A percentile compares a stretch with the other conserved stretches of the same genome.
phyloP scores from a whole-genome alignment of 2,113 vertebrate species.

The Ellobius talpinus region DNA sequence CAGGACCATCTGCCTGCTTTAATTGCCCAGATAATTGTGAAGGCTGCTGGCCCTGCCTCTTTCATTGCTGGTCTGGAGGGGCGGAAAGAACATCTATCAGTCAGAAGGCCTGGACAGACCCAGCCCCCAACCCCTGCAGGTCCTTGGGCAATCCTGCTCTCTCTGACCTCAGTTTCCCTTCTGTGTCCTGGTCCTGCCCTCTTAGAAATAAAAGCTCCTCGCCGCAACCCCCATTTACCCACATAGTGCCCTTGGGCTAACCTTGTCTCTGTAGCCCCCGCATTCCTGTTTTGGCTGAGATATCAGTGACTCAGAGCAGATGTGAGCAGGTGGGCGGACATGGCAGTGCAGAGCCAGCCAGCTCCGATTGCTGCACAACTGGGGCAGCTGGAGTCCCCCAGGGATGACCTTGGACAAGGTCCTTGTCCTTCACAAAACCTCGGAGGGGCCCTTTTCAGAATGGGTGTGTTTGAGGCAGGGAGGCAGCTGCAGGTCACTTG shows the following conservation, averaged over 20 bases:
- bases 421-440: accelerated
- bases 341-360: too few relatives aligned
- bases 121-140: not conserved
- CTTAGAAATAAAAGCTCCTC: not conserved
- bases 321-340: constrained; percentile 60
- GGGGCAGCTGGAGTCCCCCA: not conserved
- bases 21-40: not conserved
- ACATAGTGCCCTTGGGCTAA: constrained; percentile 41
- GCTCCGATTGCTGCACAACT: not conserved
- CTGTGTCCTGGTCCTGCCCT: not conserved
- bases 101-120: not conserved
- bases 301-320: constrained; percentile 65
- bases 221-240: not conserved
- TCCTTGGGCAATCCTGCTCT: not conserved
- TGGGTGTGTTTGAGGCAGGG: not conserved
- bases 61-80: not conserved
- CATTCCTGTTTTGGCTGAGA: constrained; percentile 1
- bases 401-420: not conserved
- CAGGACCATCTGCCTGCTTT: constrained; percentile 39
- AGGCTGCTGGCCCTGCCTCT: not conserved
- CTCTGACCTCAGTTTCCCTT: constrained; percentile 27
- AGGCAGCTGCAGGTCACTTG: not conserved
- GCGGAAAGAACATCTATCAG: not conserved
- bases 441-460: not conserved
- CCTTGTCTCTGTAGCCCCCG: constrained; percentile 47